Conservation (phyloP, 2,113 vertebrate genomes). For the Saguinus imperator region DNA sequence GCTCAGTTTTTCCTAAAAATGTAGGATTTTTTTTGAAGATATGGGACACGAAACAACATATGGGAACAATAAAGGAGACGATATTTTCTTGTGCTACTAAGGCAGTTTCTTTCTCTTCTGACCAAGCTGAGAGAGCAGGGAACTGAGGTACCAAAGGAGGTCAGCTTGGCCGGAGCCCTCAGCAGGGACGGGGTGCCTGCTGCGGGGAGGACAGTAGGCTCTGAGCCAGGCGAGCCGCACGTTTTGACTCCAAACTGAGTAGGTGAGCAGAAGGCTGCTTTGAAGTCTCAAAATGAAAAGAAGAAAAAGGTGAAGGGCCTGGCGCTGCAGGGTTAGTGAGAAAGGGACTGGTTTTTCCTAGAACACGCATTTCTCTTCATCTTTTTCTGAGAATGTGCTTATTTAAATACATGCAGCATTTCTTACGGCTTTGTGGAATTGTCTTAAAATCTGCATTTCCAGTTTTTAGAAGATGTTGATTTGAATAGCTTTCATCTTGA, state of each 20-base stretch:
- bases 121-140: neutral
- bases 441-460: neutral
- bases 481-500: neutral
- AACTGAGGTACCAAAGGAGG: neutral
- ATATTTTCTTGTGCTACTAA: neutral
- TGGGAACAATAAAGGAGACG: neutral
- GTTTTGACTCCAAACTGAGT: neutral
- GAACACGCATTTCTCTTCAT: neutral
- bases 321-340: neutral
- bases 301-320: neutral
- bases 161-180: accelerated
- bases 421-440: neutral
- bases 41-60: neutral
- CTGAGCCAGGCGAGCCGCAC: accelerated
- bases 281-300: neutral
- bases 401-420: neutral
- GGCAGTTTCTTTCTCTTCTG: neutral
- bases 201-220: no score
- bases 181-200: neutral
- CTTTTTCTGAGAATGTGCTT: neutral
- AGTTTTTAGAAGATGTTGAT: neutral
- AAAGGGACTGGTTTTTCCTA: neutral
- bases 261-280: neutral
- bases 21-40: neutral
- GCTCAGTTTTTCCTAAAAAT: neutral